phyloP scores from a whole-genome alignment of 2,797 vertebrate genomes.

The Benthosema pterotum region DNA sequence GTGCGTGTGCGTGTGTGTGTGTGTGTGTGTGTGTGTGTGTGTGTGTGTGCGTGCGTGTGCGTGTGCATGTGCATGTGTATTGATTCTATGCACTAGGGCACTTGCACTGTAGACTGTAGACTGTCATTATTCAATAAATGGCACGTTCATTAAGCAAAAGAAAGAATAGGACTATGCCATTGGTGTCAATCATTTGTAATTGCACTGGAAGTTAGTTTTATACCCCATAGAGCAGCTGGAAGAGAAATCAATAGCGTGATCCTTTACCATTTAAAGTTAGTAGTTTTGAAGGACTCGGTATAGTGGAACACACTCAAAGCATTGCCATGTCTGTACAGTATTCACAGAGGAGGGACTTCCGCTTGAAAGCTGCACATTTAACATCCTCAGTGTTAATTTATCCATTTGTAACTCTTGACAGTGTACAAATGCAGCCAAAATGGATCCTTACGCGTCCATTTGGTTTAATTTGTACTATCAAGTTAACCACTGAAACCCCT shows the following conservation, averaged over 20 bases:
- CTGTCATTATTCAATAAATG: constrained; percentile 14
- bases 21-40: too few relatives aligned
- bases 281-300: constrained; percentile 52
- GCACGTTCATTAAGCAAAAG: constrained; percentile 10
- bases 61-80: too few relatives aligned
- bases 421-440: too few relatives aligned
- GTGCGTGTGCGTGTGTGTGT: too few relatives aligned
- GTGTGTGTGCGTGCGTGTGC: too few relatives aligned
- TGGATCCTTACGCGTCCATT: too few relatives aligned
- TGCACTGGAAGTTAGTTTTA: constrained; percentile 49
- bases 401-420: too few relatives aligned
- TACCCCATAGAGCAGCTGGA: constrained; percentile 79
- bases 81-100: too few relatives aligned
- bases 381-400: constrained; percentile 40
- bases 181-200: constrained; percentile 20
- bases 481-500: too few relatives aligned
- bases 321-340: constrained; percentile 58
- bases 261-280: constrained; percentile 44
- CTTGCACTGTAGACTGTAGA: too few relatives aligned
- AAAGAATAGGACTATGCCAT: background rate
- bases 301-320: constrained; percentile 71
- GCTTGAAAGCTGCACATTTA: constrained; percentile 55
- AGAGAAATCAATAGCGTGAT: constrained; percentile 51
- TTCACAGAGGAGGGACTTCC: constrained; percentile 77
- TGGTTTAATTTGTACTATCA: too few relatives aligned